Percentiles rank a stretch among this genome's conserved stretches.
phyloP scores from a whole-genome alignment of 2,888 invertebrate species.

The Trilocha varians region DNA sequence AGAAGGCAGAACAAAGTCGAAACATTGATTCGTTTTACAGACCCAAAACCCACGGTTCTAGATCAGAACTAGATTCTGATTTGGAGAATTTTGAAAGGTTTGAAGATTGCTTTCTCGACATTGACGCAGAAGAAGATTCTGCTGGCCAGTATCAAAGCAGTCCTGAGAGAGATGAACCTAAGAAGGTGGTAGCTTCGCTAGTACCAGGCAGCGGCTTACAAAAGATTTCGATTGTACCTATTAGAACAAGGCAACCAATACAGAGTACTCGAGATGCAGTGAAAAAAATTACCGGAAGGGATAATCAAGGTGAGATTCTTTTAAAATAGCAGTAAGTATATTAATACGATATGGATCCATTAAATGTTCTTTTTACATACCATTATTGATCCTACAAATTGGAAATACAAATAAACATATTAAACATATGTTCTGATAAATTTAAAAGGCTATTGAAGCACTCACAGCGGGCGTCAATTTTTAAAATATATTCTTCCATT shows the following conservation, averaged over 20 bases:
- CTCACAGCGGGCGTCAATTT: conserved; percentile 2
- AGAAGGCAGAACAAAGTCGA: conserved; percentile 40
- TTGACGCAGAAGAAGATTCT: conserved; percentile 53
- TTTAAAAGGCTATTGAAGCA: not conserved
- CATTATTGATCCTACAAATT: not conserved
- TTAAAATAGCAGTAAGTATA: not conserved
- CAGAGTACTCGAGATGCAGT: conserved; percentile 37
- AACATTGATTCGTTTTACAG: conserved; percentile 52
- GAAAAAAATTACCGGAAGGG: conserved; percentile 37
- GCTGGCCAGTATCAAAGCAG: conserved; percentile 39
- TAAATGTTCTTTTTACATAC: not conserved
- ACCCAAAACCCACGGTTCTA: conserved; percentile 47
- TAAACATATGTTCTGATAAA: conserved; percentile 3
- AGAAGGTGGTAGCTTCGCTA: conserved; percentile 48
- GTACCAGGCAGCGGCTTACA: conserved; percentile 63
- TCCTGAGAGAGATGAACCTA: conserved; percentile 50
- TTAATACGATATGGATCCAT: not conserved
- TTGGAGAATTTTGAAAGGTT: conserved; percentile 59
- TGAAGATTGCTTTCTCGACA: conserved; percentile 58
- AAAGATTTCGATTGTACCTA: conserved; percentile 47
- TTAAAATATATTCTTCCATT: conserved; percentile 1
- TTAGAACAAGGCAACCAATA: conserved; percentile 35
- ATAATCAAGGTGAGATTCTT: conserved; percentile 35
- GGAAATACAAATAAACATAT: not conserved
- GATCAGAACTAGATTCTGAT: conserved; percentile 57